Conservation (phyloP, 1,140 invertebrate genomes). For the Plectrocnemia conspersa region DNA sequence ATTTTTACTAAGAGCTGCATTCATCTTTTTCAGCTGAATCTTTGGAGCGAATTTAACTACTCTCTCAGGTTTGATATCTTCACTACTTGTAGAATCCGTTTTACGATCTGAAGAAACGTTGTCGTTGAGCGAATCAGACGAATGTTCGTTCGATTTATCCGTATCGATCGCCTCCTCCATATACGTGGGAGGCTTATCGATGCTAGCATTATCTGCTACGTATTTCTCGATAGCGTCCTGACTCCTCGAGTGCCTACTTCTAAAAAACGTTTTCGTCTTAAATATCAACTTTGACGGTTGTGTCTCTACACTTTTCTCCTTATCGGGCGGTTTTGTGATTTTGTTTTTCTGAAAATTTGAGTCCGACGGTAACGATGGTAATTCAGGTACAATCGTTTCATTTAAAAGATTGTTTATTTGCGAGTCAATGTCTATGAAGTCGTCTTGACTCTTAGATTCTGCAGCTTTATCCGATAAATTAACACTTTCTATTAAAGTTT, state of each 20-base stretch:
- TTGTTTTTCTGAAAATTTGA: conserved; percentile 48
- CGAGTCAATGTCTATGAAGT: conserved; percentile 48
- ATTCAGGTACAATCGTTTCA: conserved; percentile 51
- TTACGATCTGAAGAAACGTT: not conserved
- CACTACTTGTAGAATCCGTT: not conserved
- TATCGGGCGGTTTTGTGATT: conserved; percentile 42
- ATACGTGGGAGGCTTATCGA: conserved; percentile 28
- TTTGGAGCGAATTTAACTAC: conserved; percentile 47
- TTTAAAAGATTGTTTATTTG: conserved; percentile 54
- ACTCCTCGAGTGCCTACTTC: conserved; percentile 50
- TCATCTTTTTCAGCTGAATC: conserved; percentile 51
- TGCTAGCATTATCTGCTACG: conserved; percentile 40
- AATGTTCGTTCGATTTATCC: not conserved
- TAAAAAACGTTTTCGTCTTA: conserved; percentile 53
- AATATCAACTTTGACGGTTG: conserved; percentile 49
- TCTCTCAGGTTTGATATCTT: conserved; percentile 35
- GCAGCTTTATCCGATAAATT: conserved; percentile 19
- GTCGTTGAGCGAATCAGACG: not conserved
- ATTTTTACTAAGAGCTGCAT: conserved; percentile 36
- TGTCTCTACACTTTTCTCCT: conserved; percentile 38
- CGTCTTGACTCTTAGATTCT: conserved; percentile 43
- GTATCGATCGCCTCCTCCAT: conserved; percentile 22
- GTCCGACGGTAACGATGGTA: conserved; percentile 47
- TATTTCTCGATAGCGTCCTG: conserved; percentile 53
- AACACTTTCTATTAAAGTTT: not conserved